These are phyloP conservation scores for Scaptomyza cyrtandrae DNA, from an alignment of 2,888 invertebrate genomes.

Conservation along the genomic window DNA sequence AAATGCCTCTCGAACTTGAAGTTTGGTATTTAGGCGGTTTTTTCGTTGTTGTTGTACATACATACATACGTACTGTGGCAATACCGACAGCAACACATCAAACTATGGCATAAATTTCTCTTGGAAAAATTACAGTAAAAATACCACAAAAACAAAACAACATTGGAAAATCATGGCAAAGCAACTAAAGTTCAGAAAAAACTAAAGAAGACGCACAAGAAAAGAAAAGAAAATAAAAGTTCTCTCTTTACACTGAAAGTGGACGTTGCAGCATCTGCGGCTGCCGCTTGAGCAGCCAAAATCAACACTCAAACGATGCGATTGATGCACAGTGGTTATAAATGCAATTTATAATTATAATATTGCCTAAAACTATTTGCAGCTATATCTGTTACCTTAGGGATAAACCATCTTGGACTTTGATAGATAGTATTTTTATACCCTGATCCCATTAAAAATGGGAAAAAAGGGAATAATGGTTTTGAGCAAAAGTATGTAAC, in stretches of 20 bases:
- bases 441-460: too few species aligned
- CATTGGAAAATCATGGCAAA: constrained; percentile 22
- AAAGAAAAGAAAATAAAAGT: constrained; percentile 69
- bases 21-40: constrained; percentile 57
- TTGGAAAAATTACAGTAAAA: constrained; percentile 60
- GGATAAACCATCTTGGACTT: too few species aligned
- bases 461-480: too few species aligned
- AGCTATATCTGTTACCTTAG: too few species aligned
- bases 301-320: constrained; percentile 19
- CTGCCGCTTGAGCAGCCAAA: constrained; percentile 42
- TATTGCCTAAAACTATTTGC: too few species aligned
- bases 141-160: constrained; percentile 27
- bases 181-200: constrained; percentile 31
- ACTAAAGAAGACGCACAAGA: constrained; percentile 11
- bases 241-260: constrained; percentile 55
- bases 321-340: constrained; percentile 23
- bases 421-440: too few species aligned
- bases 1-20: constrained; percentile 26
- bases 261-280: constrained; percentile 47
- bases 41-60: constrained; percentile 1
- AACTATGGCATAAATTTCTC: constrained; percentile 54
- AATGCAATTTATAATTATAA: neutral
- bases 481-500: too few species aligned
- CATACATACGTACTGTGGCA: constrained; percentile 8
- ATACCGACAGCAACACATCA: constrained; percentile 36